These are phyloP conservation scores for Engraulis encrasicolus DNA, from an alignment of 2,113 vertebrate species.

Conservation along the genomic window DNA sequence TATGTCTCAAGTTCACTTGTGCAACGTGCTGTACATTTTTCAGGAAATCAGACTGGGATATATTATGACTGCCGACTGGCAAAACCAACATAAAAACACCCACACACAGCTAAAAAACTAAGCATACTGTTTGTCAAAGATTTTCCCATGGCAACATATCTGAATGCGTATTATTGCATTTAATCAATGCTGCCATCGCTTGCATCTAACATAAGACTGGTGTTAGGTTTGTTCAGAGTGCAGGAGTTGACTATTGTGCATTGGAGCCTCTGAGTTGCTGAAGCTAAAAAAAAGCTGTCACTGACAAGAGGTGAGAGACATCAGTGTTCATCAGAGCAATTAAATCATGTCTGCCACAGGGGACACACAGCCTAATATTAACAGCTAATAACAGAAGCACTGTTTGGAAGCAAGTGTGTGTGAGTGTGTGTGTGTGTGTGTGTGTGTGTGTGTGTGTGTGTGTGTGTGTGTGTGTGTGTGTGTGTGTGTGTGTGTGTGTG, in stretches of 20 bases:
- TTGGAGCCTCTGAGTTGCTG: neutral
- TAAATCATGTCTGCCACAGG: conserved; percentile 49
- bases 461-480: neutral
- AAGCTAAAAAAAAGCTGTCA: neutral
- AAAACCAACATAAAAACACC: too few relatives aligned
- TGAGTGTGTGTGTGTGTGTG: conserved; percentile 8
- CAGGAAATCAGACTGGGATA: too few relatives aligned
- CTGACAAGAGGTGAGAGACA: neutral
- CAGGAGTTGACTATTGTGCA: neutral
- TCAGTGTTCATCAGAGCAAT: conserved; percentile 58
- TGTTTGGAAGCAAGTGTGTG: neutral
- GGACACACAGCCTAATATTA: conserved; percentile 56
- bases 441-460: neutral
- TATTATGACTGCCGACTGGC: too few relatives aligned
- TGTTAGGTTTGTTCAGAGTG: too few relatives aligned
- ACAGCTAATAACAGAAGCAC: conserved; percentile 59
- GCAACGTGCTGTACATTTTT: too few relatives aligned
- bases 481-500: neutral
- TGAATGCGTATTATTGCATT: too few relatives aligned
- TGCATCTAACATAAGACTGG: too few relatives aligned
- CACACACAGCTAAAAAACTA: too few relatives aligned
- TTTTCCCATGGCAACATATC: too few relatives aligned
- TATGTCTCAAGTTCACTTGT: too few relatives aligned
- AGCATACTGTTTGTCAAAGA: too few relatives aligned
- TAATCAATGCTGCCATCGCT: too few relatives aligned